Conservation (phyloP, 2,888 invertebrate species). For the Dryomyza anilis region DNA sequence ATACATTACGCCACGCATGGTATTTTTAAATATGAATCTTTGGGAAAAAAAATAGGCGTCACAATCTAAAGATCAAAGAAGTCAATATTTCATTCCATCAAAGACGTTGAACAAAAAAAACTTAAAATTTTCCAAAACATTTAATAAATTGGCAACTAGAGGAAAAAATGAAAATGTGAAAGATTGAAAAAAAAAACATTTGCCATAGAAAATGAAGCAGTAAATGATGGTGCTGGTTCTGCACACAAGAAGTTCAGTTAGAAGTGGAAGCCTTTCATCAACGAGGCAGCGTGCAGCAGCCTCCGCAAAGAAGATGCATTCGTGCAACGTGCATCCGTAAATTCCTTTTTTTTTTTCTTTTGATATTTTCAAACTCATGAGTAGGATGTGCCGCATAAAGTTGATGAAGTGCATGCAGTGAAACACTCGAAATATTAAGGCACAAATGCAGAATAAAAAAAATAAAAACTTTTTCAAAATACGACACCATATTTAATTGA, state of each 20-base stretch:
- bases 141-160: constrained; percentile 26
- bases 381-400: constrained; percentile 11
- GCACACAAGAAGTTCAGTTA: not conserved
- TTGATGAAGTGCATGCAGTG: constrained; percentile 15
- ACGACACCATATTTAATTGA: too few relatives aligned
- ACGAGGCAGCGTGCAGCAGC: too few relatives aligned
- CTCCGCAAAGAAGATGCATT: not conserved
- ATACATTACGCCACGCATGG: not conserved
- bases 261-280: constrained; percentile 17
- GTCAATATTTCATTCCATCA: constrained; percentile 23
- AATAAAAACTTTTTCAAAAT: not conserved
- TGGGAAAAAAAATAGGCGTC: not conserved
- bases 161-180: not conserved
- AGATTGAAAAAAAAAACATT: not conserved
- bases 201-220: too few relatives aligned
- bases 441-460: not conserved
- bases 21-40: constrained; percentile 3
- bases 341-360: too few relatives aligned
- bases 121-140: constrained; percentile 24
- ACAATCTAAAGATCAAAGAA: constrained; percentile 23
- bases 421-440: not conserved
- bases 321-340: not conserved
- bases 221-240: not conserved
- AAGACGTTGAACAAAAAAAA: not conserved
- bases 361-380: not conserved